These are phyloP conservation scores for Trematocara marginatum DNA, from an alignment of 2,113 vertebrate species.

Conservation along the genomic window DNA sequence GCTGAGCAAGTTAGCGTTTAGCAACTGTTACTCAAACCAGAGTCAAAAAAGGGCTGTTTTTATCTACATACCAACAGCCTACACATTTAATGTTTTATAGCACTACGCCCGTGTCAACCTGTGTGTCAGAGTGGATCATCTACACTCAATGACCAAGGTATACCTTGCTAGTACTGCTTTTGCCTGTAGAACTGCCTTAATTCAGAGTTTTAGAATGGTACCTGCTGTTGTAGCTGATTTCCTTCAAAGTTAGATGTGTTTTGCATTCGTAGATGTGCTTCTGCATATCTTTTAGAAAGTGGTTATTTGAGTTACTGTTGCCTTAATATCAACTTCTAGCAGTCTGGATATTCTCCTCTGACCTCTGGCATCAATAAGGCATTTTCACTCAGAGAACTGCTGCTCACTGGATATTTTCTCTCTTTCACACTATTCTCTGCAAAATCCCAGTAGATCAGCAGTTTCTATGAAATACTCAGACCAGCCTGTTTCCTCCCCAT, in stretches of 20 bases:
- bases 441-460: not conserved
- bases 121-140: not conserved
- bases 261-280: not conserved
- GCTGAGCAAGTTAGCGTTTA: not conserved
- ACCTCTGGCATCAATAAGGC: not conserved
- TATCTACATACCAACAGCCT: not conserved
- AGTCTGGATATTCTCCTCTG: not conserved
- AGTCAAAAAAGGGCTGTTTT: not conserved
- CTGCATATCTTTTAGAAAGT: not conserved
- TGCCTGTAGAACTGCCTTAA: not conserved
- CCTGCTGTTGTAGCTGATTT: not conserved
- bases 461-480: not conserved
- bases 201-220: not conserved
- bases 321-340: not conserved
- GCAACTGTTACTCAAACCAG: not conserved
- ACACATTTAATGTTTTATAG: not conserved
- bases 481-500: not conserved
- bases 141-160: not conserved
- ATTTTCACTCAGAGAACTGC: not conserved
- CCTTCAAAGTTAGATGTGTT: not conserved
- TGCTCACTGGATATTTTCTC: not conserved
- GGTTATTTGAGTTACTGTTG: not conserved
- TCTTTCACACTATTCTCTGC: not conserved
- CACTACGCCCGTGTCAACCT: not conserved
- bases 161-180: not conserved